phyloP scores from a whole-genome alignment of 2,888 invertebrate genomes.

The Melieria picta region DNA sequence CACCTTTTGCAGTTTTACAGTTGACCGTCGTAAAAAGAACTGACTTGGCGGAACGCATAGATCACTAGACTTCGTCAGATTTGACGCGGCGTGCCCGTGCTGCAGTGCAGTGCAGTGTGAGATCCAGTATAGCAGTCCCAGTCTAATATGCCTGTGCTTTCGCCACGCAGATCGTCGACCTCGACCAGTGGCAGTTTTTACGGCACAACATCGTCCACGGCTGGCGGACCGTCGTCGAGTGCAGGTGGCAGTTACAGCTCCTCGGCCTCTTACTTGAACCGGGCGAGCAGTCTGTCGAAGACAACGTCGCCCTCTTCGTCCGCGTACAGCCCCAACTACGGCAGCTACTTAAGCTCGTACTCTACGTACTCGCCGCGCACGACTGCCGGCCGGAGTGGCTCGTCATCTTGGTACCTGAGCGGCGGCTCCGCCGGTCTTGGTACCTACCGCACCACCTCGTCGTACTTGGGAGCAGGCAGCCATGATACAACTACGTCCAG shows the following conservation, averaged over 20 bases:
- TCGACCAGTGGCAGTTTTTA: conserved; percentile 65
- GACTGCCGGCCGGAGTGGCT: conserved; percentile 49
- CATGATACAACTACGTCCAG: conserved; percentile 64
- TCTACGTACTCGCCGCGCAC: conserved; percentile 57
- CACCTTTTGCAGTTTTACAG: too few relatives aligned
- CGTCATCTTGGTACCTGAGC: conserved; percentile 51
- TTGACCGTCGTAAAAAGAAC: too few relatives aligned
- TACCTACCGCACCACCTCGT: conserved; percentile 59
- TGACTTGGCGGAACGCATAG: too few relatives aligned
- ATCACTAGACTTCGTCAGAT: too few relatives aligned
- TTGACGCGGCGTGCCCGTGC: too few relatives aligned
- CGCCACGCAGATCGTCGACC: conserved; percentile 65
- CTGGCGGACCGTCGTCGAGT: conserved; percentile 46
- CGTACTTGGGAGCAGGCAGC: conserved; percentile 55
- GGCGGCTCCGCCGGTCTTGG: conserved; percentile 55
- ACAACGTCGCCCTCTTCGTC: conserved; percentile 49
- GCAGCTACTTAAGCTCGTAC: conserved; percentile 44
- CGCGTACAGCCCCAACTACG: conserved; percentile 47
- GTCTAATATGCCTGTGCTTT: conserved; percentile 67
- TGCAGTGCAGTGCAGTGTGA: too few relatives aligned
- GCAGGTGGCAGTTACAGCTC: conserved; percentile 50
- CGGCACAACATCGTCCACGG: conserved; percentile 62
- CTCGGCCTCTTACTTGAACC: conserved; percentile 54
- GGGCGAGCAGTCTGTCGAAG: conserved; percentile 57
- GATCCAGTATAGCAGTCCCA: not conserved